Conservation (phyloP, 2,888 invertebrate genomes). For the Drosophila quinaria region DNA sequence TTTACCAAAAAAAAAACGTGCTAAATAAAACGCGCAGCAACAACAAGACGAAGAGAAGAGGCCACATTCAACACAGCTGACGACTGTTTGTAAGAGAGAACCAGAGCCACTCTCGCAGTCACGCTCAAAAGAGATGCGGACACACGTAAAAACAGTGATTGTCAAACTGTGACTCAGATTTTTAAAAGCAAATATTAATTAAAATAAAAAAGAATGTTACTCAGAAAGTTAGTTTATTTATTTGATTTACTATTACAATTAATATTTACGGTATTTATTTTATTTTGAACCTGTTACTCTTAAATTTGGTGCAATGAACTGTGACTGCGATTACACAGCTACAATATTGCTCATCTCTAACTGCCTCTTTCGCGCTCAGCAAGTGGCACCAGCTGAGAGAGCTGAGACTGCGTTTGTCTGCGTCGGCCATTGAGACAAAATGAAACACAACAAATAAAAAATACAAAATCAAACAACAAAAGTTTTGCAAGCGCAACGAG, state of each 20-base stretch:
- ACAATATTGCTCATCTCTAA: conserved; percentile 37
- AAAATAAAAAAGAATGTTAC: background rate
- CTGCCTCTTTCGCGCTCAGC: conserved; percentile 34
- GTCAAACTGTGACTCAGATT: background rate
- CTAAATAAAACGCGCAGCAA: conserved; percentile 53
- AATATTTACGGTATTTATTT: background rate
- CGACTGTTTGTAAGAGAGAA: conserved; percentile 36
- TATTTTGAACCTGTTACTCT: background rate
- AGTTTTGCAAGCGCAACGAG: conserved; percentile 60
- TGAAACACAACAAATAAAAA: conserved; percentile 58
- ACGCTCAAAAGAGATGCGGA: conserved; percentile 32
- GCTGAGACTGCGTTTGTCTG: conserved; percentile 42
- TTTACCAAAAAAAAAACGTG: conserved; percentile 51
- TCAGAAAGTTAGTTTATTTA: background rate
- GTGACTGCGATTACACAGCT: conserved; percentile 3
- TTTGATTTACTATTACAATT: background rate
- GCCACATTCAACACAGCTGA: conserved; percentile 65
- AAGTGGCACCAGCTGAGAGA: conserved; percentile 50
- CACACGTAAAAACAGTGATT: conserved; percentile 1
- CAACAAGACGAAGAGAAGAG: conserved; percentile 26
- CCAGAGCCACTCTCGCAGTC: conserved; percentile 30
- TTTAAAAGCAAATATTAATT: background rate
- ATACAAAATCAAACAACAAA: conserved; percentile 61
- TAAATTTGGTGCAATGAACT: background rate
- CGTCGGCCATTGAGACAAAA: conserved; percentile 66